Percentiles rank a stretch among this genome's conserved stretches.
phyloP scores from a whole-genome alignment of 2,113 vertebrate species.

The Todiramphus saurophagus region DNA sequence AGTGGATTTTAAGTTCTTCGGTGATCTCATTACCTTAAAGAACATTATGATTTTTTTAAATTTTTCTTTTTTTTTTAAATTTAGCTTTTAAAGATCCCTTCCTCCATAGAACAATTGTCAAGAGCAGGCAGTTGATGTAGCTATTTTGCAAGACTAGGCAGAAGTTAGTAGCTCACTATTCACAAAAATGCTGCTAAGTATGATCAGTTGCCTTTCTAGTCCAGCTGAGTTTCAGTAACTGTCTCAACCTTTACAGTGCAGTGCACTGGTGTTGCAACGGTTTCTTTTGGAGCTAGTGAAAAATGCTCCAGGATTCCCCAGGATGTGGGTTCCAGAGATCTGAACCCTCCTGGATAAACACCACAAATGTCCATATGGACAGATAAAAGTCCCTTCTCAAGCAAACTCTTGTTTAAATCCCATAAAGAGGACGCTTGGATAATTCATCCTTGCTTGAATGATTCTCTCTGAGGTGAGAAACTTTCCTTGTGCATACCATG shows the following conservation, averaged over 20 bases:
- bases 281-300: not conserved
- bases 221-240: not conserved
- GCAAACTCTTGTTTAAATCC: not conserved
- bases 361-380: too few species aligned
- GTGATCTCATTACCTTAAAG: not conserved
- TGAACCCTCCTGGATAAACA: not conserved
- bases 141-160: not conserved
- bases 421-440: not conserved
- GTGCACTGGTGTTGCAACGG: not conserved
- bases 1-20: not conserved
- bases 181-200: not conserved
- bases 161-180: not conserved
- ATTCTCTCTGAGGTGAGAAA: not conserved
- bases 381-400: not conserved
- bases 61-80: not conserved
- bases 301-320: not conserved
- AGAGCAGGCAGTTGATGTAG: not conserved
- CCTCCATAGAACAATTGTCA: not conserved
- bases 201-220: not conserved
- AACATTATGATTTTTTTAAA: not conserved
- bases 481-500: not conserved
- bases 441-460: not conserved
- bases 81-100: not conserved
- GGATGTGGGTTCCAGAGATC: not conserved
- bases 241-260: not conserved